Base-by-base conservation (phyloP, 2,113 vertebrate genomes). In the Prolemur simus region DNA sequence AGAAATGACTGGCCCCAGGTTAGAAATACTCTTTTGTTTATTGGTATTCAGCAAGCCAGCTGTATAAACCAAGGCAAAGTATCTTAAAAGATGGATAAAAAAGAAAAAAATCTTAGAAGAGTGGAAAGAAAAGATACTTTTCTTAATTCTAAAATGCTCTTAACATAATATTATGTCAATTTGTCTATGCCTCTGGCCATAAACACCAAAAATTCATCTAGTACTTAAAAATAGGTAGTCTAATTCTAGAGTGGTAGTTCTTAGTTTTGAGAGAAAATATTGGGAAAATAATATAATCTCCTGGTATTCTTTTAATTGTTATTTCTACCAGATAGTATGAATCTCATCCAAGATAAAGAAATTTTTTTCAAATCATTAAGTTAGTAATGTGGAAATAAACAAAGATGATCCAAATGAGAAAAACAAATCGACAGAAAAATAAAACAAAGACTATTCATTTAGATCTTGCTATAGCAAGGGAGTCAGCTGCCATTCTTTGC, bases 21-120 rank as follows among this genome's bases (percentile, higher is more conserved):
- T 95, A 94, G 20, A 95, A 88, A 95, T 85, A 42, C 3, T 81
- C 4, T 81, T 64, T 17, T 69, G n/a, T 91, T 91, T 86, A 52
- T 78, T 94, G 27, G 3, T 76, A 64, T 77, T 92, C 78, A 73
- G 13, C 11, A 81, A 90, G 88, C 5, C 2, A 92, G 20, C 29
- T 45, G 5, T 47, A 89, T 34, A 47, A n/a, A 90, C 14, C 1
- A 27, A 66, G 17, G 7, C 8, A 60, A 71, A 91, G 34, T 71
- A 18, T 86, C 82, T 78, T 47, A 11, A 74, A 69, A 83, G 6
- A 69, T 47, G 14, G 39, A 60, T 34, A 87, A 58, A 81, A n/a
- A 83, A 86, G 54, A 15, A 0, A 73, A 12, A 34, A 89, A 49
- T 81, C 13, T 25, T 84, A 17, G 2, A 73, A 52, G 0, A 54